Evolutionary conservation across 2,797 vertebrate species (phyloP), one percentile per base, ranked within the genome.

Genomic region (Pangasius macronema): DNA sequence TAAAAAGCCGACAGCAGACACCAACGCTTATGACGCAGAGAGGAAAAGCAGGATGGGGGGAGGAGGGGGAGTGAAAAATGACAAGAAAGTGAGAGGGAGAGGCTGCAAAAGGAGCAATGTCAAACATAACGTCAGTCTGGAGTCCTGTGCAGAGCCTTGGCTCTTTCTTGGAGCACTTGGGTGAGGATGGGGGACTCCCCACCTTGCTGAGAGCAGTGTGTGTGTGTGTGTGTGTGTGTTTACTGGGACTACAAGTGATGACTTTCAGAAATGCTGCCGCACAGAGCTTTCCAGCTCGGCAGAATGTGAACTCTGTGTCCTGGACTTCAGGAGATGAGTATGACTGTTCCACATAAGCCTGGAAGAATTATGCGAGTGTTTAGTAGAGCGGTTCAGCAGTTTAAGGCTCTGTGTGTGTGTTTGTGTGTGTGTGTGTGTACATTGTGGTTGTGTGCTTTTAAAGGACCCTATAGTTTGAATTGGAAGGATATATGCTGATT

Each of bases 1-100:
- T 90, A 91, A 91, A 90, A 90, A 90, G 82, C 89, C 82, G 36
- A 63, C 86, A 83, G 88, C 80, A 91, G 88, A 90, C 89, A 88
- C 85, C 86, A 87, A 57, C 61, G 49, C 75, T 85, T 89, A 86
- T 91, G 90, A 91, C 88, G 88, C 88, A 91, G 85, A 36, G 39
- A 89, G 87, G 24, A 55, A 76, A 85, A 75, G 79, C 1, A 14
- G 51, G 63, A 61, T 73, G 70, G 46, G 61, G 27, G 59, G 79
- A 16, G 24, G 30, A 2, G 72, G 22, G 82, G 46, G 24, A 46
- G 70, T 49, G 84, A 88, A 88, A 87, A 84, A 73, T 20, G 76
- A 87, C 86, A 84, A 68, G 81, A 86, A 84, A 88, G 75, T 77
- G 84, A 88, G 86, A 89, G 75, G 88, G 70, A 86, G 84, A 88